Base-by-base conservation (phyloP, 2,797 vertebrate species). In the Lycodopsis pacificus region DNA sequence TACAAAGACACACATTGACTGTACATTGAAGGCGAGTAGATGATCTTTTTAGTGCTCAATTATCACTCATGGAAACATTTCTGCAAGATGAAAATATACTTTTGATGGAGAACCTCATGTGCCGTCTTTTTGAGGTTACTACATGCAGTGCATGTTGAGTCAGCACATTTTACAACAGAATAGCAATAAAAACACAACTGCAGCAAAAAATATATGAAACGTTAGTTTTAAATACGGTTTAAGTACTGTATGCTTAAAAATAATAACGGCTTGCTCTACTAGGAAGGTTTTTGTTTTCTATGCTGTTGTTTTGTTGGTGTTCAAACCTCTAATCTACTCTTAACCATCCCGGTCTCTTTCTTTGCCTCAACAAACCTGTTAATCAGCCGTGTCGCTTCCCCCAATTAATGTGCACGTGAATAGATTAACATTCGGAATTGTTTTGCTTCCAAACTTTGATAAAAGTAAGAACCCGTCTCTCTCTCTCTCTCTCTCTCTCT, bases 391-490 rank as follows among this genome's bases (percentile, higher is more conserved):
- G 59, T 40, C 8, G 59, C 38, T 42, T 62, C 59, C 59, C 36
- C n/a, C 42, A 56, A 40, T 71, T n/a, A 46, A 59, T 25, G 32
- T 49, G 27, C 48, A 32, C 17, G 9, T 42, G 4, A 72, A 59
- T 48, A 4, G 4, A 66, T 71, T 71, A 25, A 36, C 65, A 17
- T 73, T 75, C 19, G 64, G 51, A 19, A 65, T 79, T 42, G 73
- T 57, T 76, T 61, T 27, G 27, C 49, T 17, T 65, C 53, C 19
- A 27, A 51, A 38, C 9, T 64, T 7, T 65, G 65, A 54, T 71
- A 46, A 81, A 82, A 81, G 44, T 44, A 38, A 54, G 69, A 70
- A 11, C 57, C 49, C 17, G 17, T 85, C 34, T 77, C 14, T 82
- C 57, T 59, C 49, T 64, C 48, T 77, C 68, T 77, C 53, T 74